phyloP scores from a whole-genome alignment of 2,888 invertebrate genomes.

The Nysson spinosus region DNA sequence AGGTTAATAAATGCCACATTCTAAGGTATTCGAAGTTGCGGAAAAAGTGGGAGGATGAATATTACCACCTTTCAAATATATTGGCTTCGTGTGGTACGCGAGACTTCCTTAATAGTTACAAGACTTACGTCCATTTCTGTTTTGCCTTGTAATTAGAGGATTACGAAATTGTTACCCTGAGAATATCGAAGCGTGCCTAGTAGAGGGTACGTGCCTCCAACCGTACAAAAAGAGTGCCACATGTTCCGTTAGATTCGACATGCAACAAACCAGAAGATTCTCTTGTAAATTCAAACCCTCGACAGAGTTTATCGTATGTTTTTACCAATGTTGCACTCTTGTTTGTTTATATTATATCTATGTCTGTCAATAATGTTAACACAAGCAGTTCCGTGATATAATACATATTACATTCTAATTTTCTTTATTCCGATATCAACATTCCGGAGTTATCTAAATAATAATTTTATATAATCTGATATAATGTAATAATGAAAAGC shows the following conservation, averaged over 20 bases:
- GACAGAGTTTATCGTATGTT: no score
- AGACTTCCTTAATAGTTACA: conserved; percentile 22
- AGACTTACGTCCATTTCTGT: conserved; percentile 12
- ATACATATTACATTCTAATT: no score
- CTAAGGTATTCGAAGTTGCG: no score
- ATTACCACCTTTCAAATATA: not conserved
- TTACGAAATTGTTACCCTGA: conserved; percentile 34
- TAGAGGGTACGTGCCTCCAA: conserved; percentile 17
- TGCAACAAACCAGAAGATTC: conserved; percentile 31
- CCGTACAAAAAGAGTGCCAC: conserved; percentile 20
- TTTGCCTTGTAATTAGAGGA: conserved; percentile 40
- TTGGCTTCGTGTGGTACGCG: conserved; percentile 2
- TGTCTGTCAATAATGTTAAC: no score
- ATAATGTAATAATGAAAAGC: no score
- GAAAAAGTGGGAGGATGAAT: not conserved
- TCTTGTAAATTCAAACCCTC: no score
- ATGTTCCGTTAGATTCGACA: conserved; percentile 38
- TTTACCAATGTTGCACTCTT: no score
- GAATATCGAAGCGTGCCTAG: conserved; percentile 26
- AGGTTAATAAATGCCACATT: not conserved
- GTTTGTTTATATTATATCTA: no score
- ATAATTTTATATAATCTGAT: no score
- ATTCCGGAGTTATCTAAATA: no score
- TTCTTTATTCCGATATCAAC: no score
- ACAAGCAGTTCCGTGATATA: no score